These are phyloP conservation scores for Pseudorhiza aurosa DNA, from an alignment of 30 jellyfish, hydroid and myxozoan genomes.

Conservation along the genomic window DNA sequence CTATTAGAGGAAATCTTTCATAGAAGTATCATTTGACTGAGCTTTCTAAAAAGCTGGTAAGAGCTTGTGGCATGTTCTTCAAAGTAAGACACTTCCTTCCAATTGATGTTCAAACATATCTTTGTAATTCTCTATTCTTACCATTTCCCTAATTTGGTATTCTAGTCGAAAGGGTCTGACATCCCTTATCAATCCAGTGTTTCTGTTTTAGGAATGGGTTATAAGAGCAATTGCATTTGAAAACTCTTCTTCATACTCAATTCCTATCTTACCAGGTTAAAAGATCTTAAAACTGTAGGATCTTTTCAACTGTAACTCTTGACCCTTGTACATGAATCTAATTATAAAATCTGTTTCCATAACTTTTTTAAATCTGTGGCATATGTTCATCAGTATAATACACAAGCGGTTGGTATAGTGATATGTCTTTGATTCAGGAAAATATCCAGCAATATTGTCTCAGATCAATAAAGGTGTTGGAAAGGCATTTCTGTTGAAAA, in stretches of 20 bases:
- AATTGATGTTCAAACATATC: conserved; percentile 2
- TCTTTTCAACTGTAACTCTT: neutral
- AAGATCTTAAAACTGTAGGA: neutral
- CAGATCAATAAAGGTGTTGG: too few relatives aligned
- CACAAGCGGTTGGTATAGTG: too few relatives aligned
- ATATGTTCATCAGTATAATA: too few relatives aligned
- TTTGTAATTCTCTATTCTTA: conserved; percentile 7
- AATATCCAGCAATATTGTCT: too few relatives aligned
- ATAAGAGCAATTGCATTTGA: neutral
- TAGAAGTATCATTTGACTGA: too few relatives aligned
- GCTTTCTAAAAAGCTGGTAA: neutral
- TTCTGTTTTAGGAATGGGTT: neutral
- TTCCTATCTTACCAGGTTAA: neutral
- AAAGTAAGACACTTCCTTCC: neutral
- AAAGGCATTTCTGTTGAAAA: too few relatives aligned
- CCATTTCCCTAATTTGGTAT: conserved; percentile 7
- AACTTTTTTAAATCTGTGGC: too few relatives aligned
- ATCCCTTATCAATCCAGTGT: neutral
- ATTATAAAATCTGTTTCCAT: too few relatives aligned
- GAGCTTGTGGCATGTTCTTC: neutral
- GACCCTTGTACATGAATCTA: neutral
- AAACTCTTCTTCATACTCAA: neutral
- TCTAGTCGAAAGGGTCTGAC: too few relatives aligned
- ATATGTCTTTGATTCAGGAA: too few relatives aligned
- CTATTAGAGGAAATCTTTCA: too few relatives aligned